Evolutionary conservation across 2,113 vertebrate genomes (phyloP), one percentile per base, ranked within the genome.

Genomic region (Ailuropoda melanoleuca): DNA sequence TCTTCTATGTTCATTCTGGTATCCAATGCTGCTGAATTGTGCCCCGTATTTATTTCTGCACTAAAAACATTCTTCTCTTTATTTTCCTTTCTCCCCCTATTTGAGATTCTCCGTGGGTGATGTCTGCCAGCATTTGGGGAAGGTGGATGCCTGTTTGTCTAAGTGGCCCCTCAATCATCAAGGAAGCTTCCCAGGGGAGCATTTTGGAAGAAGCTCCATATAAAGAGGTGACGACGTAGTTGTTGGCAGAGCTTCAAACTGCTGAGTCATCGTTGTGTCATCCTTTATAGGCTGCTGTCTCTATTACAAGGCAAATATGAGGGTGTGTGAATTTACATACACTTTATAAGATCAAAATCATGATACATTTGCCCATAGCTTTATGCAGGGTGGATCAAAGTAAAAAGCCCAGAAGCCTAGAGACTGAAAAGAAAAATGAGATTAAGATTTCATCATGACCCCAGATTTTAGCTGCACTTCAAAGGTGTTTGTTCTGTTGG

Each of bases 351-450:
- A 97, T 97, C 97, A 97, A 96, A 97, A 97, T 97, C 11, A 83
- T 56, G 77, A 93, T 80, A 70, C 78, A 74, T 89, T 95, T 97
- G 88, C 93, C 97, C 93, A 77, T 95, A 93, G 96, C 95, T 97
- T 97, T 96, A 95, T 92, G 64, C 80, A 68, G 96, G 95, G 97
- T 55, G 95, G 93, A 97, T 97, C 97, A 98, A 98, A 98, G 97
- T 4, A 39, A 90, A 39, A 90, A 74, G 53, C 66, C 77, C 68
- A 55, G 64, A 96, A 88, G 97, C 58, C 82, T 34, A 78, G 86
- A 89, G 82, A 95, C 78, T 68, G 82, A 77, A 96, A 89, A 97
- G 90, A 92, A 97, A 96, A 92, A 66, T 43, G 60, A 97, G 86
- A 93, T 94, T 97, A 90, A 78, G 53, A 88, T 95, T 96, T 94